phyloP scores from a whole-genome alignment of 2,797 vertebrate species.

The Thamnophis elegans region DNA sequence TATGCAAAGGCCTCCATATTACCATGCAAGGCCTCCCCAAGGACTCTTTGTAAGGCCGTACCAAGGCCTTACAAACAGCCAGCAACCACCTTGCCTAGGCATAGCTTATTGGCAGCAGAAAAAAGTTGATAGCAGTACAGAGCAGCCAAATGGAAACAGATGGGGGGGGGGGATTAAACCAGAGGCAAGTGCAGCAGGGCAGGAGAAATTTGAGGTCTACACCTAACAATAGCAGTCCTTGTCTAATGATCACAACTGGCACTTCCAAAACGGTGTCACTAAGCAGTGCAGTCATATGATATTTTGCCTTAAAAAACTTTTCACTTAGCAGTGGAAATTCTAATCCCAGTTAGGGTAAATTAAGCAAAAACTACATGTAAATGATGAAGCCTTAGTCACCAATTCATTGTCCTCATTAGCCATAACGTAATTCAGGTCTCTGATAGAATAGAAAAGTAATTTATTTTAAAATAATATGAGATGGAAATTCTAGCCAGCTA shows the following conservation, averaged over 20 bases:
- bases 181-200: background rate
- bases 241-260: background rate
- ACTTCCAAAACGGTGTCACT: background rate
- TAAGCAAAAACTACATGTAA: background rate
- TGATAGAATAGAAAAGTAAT: background rate
- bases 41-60: background rate
- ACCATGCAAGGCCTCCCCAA: background rate
- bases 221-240: background rate
- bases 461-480: background rate
- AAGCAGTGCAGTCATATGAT: background rate
- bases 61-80: background rate
- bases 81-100: background rate
- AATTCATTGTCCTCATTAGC: background rate
- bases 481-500: background rate
- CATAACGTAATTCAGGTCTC: background rate
- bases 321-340: background rate
- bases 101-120: background rate
- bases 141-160: background rate
- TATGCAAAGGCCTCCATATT: background rate
- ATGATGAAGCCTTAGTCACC: background rate
- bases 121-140: background rate
- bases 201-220: background rate
- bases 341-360: background rate
- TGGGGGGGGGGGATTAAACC: background rate
- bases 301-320: background rate